Percentiles rank a stretch among this genome's conserved stretches.
These are phyloP conservation scores for Dicrostonyx torquatus DNA, from an alignment of 2,797 vertebrate genomes.

Conservation along the genomic window DNA sequence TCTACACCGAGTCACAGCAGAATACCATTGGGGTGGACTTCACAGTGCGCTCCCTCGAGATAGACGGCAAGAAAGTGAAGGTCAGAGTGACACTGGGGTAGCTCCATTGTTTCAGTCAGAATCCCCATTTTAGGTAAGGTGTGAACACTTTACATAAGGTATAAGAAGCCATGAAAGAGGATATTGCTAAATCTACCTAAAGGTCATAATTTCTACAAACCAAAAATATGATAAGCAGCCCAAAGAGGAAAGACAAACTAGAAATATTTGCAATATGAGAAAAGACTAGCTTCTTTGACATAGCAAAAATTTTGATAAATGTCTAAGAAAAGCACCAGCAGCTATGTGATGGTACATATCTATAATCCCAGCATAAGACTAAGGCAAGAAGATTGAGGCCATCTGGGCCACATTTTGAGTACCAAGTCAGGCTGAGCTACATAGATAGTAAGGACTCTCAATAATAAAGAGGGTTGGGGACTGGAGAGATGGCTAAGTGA, in stretches of 20 bases:
- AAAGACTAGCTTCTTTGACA: neutral
- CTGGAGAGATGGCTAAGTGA: too few relatives aligned
- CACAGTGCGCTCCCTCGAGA: slow-evolving; percentile 93
- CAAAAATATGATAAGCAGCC: neutral
- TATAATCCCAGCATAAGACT: neutral
- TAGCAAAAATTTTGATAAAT: neutral
- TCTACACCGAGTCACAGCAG: slow-evolving; percentile 92
- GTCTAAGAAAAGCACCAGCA: neutral
- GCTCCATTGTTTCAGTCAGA: neutral
- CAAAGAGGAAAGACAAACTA: neutral
- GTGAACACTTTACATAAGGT: neutral
- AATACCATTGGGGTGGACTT: slow-evolving; percentile 99
- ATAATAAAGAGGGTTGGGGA: neutral
- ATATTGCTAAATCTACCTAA: neutral
- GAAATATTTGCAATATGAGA: neutral
- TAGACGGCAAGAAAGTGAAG: slow-evolving; percentile 96
- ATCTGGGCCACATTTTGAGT: neutral
- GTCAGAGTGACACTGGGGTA: slow-evolving; percentile 79
- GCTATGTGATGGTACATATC: neutral
- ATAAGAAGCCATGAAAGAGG: neutral
- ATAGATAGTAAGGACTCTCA: neutral
- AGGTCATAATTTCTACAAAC: neutral
- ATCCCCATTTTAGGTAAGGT: neutral
- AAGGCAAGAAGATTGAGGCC: neutral
- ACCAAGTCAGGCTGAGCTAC: neutral